Evolutionary conservation across 2,797 vertebrate species (phyloP), one percentile per base, ranked within the genome.

Genomic region (Acanthopagrus latus): DNA sequence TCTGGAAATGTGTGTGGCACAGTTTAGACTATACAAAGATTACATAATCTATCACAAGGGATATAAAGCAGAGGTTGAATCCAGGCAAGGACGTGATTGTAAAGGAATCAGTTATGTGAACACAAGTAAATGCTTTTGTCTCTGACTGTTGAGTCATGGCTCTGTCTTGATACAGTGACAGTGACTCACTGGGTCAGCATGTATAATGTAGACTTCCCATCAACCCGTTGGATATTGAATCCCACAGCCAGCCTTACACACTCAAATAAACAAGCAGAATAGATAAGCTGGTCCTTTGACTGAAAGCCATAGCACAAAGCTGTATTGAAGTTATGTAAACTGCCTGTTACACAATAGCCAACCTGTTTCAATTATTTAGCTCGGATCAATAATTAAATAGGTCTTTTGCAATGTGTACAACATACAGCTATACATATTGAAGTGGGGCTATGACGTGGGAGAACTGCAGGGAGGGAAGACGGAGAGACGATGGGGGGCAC

Each of bases 291-390:
- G n/a, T 80, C 50, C 77, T 78, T 64, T 78, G 75, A 81, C 78
- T 48, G 74, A 64, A 81, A 80, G 57, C 80, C 76, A 81, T 56
- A 52, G 46, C 80, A 82, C 73, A 74, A 71, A 68, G 78, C 77
- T 67, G 65, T 56, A 64, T 55, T 77, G 20, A 87, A 66, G 86
- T 94, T 93, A 92, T 82, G 86, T 87, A 93, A 94, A 92, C 74
- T 63, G 52, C 25, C 47, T 69, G 82, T 94, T 94, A 93, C 81
- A 90, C 88, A 94, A 93, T 82, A 81, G 65, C 71, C 78, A 85
- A 82, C 72, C 83, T 78, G 80, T 70, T 74, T 92, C 68, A 90
- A 92, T 92, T 88, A 94, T 93, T 93, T 71, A 91, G 72, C 14
- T 57, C 25, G 4, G 55, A 91, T 93, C 89, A 91, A 93, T 92